These are phyloP conservation scores for Suncus etruscus DNA, from an alignment of 2,113 vertebrate species.

Conservation along the genomic window DNA sequence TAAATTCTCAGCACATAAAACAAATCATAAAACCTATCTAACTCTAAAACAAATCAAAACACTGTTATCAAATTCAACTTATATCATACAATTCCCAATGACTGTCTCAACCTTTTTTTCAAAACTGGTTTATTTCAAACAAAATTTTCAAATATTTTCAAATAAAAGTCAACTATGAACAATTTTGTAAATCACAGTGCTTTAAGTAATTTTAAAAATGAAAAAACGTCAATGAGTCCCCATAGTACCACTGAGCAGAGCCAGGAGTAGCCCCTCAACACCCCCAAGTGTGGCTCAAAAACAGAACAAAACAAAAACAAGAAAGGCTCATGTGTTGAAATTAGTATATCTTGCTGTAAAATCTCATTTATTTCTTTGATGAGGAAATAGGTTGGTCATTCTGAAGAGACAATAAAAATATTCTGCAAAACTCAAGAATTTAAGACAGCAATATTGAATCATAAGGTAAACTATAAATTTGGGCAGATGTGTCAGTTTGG, in stretches of 20 bases:
- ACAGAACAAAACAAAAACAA: constrained; percentile 17
- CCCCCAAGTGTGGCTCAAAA: no score
- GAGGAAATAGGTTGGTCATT: constrained; percentile 1
- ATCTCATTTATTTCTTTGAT: constrained; percentile 41
- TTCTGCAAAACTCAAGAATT: neutral
- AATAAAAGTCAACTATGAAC: no score
- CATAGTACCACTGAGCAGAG: no score
- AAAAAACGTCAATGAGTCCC: no score
- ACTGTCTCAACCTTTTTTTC: constrained; percentile 26
- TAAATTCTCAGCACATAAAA: no score
- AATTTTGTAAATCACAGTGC: no score
- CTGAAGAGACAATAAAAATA: constrained; percentile 41
- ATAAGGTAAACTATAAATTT: constrained; percentile 30
- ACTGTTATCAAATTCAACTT: constrained; percentile 39
- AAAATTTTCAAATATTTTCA: neutral
- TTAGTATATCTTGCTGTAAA: constrained; percentile 5
- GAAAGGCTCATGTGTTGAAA: neutral
- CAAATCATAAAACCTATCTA: neutral
- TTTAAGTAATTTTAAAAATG: no score
- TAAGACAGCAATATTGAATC: constrained; percentile 9
- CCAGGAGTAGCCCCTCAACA: no score
- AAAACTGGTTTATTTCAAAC: constrained; percentile 28
- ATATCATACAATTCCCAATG: neutral
- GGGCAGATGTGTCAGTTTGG: neutral
- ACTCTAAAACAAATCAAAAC: neutral